Evolutionary conservation across 2,113 vertebrate genomes (phyloP).

Genomic region (pig (Sus scrofa)): T2T-Sscrofa CM000815.6:33051501-33052000

Average conservation of each 20-base stretch:
- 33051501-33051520: background rate
- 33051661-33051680: conserved; percentile 13
- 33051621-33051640: background rate
- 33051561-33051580: background rate
- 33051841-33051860: background rate
- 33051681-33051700: background rate
- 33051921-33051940: background rate
- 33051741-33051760: background rate
- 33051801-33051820: background rate
- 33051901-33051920: background rate
- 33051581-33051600: background rate
- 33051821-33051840: background rate
- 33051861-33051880: background rate
- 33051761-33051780: background rate
- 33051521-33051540: background rate
- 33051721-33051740: conserved; percentile 7
- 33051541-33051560: background rate
- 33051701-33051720: conserved; percentile 16
- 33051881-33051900: background rate
- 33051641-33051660: background rate
- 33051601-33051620: background rate
- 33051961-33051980: conserved; percentile 18
- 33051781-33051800: background rate
- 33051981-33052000: background rate
- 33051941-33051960: background rate